A percentile compares a stretch with the other conserved stretches of the same genome.
Evolutionary conservation across 1,140 invertebrate genomes (phyloP).

Genomic region (Drosophila pruinosa): DNA sequence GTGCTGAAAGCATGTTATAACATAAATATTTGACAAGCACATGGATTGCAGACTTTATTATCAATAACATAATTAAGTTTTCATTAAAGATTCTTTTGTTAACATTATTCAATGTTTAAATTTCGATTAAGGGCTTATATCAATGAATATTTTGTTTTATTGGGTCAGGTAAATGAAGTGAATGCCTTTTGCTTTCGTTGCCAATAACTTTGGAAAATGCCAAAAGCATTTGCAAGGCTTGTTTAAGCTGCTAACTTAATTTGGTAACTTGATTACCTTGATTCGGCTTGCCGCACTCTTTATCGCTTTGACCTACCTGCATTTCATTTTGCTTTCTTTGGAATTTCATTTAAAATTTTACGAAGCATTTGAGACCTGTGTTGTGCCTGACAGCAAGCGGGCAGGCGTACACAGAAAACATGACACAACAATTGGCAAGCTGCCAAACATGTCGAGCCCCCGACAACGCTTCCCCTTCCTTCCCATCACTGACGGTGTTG

Average conservation of each 20-base stretch:
- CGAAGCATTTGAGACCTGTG: conserved; percentile 18
- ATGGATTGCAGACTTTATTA: too few species aligned
- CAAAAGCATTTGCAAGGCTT: neutral
- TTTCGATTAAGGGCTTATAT: too few species aligned
- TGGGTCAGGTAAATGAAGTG: neutral
- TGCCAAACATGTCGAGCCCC: neutral
- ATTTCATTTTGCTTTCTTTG: neutral
- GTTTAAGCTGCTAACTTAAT: neutral
- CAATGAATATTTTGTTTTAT: too few species aligned
- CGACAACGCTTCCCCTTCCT: neutral
- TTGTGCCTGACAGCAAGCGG: neutral
- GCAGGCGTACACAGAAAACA: neutral
- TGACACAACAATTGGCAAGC: conserved; percentile 5
- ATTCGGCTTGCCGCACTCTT: neutral
- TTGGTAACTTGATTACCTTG: neutral
- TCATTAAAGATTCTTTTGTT: too few species aligned
- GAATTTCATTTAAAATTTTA: conserved; percentile 16
- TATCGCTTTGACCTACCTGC: neutral
- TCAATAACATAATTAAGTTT: too few species aligned
- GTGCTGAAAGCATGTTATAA: neutral
- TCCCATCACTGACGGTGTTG: neutral
- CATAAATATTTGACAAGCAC: too few species aligned
- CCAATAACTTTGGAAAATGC: neutral
- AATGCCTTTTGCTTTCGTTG: neutral
- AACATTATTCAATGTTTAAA: too few species aligned